Base-by-base conservation (phyloP, 2,888 invertebrate species). In the Auanema sp. region DNA sequence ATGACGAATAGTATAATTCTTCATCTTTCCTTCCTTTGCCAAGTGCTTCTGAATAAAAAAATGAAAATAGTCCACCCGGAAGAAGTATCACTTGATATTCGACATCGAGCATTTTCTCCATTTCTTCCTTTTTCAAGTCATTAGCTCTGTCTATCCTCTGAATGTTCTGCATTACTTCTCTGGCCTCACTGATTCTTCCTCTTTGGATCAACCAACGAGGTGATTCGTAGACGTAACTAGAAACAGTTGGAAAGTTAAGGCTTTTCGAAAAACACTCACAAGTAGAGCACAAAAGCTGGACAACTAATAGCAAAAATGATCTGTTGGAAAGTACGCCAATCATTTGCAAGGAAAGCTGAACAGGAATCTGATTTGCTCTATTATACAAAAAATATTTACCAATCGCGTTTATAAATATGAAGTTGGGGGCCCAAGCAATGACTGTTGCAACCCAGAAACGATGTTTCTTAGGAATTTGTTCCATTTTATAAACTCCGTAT, bases 401-500 rank as follows among this genome's bases (percentile, higher is more conserved):
- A 23, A 66, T 33, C 5, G 43, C 41, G 43, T 72, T 78, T 41
- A 76, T 70, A 10, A 80, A 8, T 54, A 80, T 72, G 63, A 76
- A 79, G 57, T 81, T 81, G 11, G 80, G 79, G 12, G 81, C 76
- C 77, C 76, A 71, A n/a, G 69, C 74, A 54, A 81, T 76, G 44
- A 81, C 65, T 1, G 78, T 76, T 8, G 75, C 66, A 33, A 81
- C 74, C 73, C 76, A 75, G 58, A 81, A 77, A 10, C 81, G 74
- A 66, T 81, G 75, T 41, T 75, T 71, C 16, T 76, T 75, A 11
- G 80, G 80, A 10, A 79, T 65, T 57, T 80, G 78, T 54, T 81
- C 81, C 53, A 79, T 78, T 56, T 71, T 65, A 61, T 74, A 79
- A 6, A 78, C 79, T 16, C 69, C 64, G 53, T 70, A 73, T 5